Conservation (phyloP, 92 coral and sea anemone genomes). For the Epizoanthus illoricatus region DNA sequence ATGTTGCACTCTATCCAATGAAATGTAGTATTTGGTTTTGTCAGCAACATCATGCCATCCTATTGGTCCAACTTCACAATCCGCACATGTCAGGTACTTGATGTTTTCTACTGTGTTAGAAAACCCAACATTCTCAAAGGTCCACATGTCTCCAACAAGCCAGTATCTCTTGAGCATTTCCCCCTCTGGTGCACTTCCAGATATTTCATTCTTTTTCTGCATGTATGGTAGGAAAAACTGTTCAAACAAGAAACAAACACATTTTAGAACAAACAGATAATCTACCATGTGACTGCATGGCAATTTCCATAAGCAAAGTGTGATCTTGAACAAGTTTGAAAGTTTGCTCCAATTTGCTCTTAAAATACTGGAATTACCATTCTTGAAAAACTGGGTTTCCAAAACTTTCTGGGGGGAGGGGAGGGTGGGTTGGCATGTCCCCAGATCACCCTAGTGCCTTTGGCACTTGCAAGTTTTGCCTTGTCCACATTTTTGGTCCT, state of each 20-base stretch:
- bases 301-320: too few relatives aligned
- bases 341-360: too few relatives aligned
- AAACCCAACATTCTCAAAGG: slow-evolving; percentile 98
- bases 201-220: slow-evolving; percentile 70
- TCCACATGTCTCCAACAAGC: slow-evolving; percentile 89
- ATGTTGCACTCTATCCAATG: slow-evolving; percentile 83
- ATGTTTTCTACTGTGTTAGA: slow-evolving; percentile 87
- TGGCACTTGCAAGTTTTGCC: too few relatives aligned
- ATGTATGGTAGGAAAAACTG: slow-evolving; percentile 81
- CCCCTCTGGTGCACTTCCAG: slow-evolving; percentile 69
- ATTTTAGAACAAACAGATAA: too few relatives aligned
- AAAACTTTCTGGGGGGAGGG: too few relatives aligned
- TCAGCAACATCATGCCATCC: slow-evolving; percentile 91
- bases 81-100: slow-evolving; percentile 94
- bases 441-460: too few relatives aligned
- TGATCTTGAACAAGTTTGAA: too few relatives aligned
- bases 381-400: too few relatives aligned
- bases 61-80: slow-evolving; percentile 96
- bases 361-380: too few relatives aligned
- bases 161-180: slow-evolving; percentile 74
- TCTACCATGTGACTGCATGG: too few relatives aligned
- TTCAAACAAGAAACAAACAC: background rate
- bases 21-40: slow-evolving; percentile 70
- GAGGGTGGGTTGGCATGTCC: too few relatives aligned
- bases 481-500: too few relatives aligned